phyloP scores from a whole-genome alignment of 2,113 vertebrate genomes.

The Furnarius figulus region DNA sequence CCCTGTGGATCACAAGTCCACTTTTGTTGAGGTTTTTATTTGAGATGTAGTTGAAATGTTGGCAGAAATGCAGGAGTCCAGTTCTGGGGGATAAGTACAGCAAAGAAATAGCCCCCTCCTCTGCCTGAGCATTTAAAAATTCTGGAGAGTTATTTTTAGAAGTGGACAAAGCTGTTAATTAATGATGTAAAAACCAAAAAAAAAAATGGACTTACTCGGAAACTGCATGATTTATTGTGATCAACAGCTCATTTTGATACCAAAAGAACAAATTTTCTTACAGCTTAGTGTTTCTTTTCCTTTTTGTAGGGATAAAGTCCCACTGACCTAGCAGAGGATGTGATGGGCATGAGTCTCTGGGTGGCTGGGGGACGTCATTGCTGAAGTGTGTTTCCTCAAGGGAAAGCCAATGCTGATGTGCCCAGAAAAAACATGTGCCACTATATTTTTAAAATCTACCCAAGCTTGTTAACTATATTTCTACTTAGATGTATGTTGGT shows the following conservation, averaged over 20 bases:
- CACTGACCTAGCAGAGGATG: neutral
- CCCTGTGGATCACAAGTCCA: neutral
- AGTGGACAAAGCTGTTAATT: neutral
- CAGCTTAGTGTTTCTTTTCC: neutral
- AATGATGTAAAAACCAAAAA: neutral
- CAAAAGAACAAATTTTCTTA: neutral
- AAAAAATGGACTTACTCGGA: neutral
- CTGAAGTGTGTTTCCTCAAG: neutral
- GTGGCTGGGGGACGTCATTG: neutral
- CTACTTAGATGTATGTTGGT: neutral
- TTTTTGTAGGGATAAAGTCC: neutral
- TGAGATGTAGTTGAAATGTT: neutral
- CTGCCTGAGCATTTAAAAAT: neutral
- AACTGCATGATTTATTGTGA: neutral
- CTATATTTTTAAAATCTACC: neutral
- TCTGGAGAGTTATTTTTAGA: neutral
- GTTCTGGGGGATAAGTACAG: neutral
- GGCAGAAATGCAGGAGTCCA: neutral
- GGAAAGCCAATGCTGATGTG: neutral
- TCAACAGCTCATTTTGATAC: neutral
- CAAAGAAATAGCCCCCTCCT: neutral
- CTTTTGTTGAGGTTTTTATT: neutral
- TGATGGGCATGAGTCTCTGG: neutral
- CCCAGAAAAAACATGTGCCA: neutral
- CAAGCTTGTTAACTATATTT: neutral